phyloP scores from a whole-genome alignment of 2,888 invertebrate species.

The Conistra vaccinii region DNA sequence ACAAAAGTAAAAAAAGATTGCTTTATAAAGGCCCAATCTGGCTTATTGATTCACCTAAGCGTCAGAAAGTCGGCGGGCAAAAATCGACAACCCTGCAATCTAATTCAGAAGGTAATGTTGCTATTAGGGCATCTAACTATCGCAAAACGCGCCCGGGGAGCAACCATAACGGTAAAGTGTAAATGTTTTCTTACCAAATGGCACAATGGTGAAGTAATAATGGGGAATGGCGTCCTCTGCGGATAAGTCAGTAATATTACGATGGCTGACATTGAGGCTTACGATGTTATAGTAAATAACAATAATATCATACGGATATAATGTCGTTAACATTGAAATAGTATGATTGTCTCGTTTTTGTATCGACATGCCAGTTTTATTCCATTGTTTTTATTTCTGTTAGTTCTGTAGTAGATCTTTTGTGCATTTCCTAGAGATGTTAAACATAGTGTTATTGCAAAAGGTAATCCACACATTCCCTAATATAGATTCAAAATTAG shows the following conservation, averaged over 20 bases:
- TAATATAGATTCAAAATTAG: too few relatives aligned
- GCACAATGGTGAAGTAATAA: conserved; percentile 54
- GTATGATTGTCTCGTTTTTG: conserved; percentile 49
- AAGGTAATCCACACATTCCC: background rate
- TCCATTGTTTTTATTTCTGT: conserved; percentile 22
- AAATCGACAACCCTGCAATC: conserved; percentile 46
- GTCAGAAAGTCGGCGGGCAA: conserved; percentile 12
- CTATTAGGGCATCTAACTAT: conserved; percentile 56
- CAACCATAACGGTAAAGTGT: conserved; percentile 55
- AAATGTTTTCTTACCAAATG: conserved; percentile 60
- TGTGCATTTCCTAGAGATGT: conserved; percentile 5
- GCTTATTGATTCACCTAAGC: background rate
- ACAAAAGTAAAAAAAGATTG: background rate
- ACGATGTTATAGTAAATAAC: conserved; percentile 48
- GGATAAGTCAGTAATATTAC: conserved; percentile 55
- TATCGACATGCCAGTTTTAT: background rate
- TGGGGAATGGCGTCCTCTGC: conserved; percentile 41
- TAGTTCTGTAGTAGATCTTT: background rate
- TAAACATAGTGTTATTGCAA: background rate
- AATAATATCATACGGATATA: conserved; percentile 45
- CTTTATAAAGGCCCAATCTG: background rate
- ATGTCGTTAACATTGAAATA: conserved; percentile 50
- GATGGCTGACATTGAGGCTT: conserved; percentile 43
- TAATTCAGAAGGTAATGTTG: conserved; percentile 55
- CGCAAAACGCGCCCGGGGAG: conserved; percentile 39